Evolutionary conservation across 2,888 invertebrate species (phyloP), one percentile per base, ranked within the genome.

Genomic region (Syrista parreyssii): DNA sequence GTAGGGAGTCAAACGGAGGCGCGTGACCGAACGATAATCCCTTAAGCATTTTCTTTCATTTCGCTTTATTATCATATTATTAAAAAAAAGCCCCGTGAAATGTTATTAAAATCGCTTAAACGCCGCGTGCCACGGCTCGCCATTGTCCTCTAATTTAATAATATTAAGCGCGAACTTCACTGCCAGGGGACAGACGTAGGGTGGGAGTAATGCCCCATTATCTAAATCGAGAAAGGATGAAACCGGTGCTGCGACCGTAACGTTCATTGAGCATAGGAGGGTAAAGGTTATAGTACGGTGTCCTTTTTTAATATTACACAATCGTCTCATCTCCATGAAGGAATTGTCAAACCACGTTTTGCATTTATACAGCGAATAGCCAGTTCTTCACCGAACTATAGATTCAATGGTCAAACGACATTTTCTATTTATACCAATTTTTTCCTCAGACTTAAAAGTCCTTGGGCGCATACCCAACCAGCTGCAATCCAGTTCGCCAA

Each of bases 11-110:
- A 15, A 75, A 71, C 77, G 74, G 32, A 78, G 78, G 76, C 81
- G 85, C 85, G 87, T 88, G 89, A 89, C 87, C 88, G 85, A 87
- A 88, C 88, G 89, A 90, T 90, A 89, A 89, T 89, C 89, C 86
- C 86, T 86, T 85, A 84, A 85, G 85, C 87, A 87, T 87, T 89
- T 89, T 88, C 88, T 90, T 89, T 89, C 90, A 90, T 88, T 90
- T 85, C 88, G 85, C 88, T 89, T 88, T 89, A 90, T 91, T 91
- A 91, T 90, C 90, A 90, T 90, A 91, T 90, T 91, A 91, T 91
- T 90, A 88, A 90, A 91, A 81, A 81, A 89, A 90, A 90, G 89
- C 89, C 77, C 87, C 89, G 90, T 89, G 91, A 90, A 90, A 90
- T 88, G 87, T 89, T 89, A 91, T 90, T 90, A 89, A 90, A 90